phyloP scores from a whole-genome alignment of 1,140 invertebrate genomes.

The Drosophila busckii region DNA sequence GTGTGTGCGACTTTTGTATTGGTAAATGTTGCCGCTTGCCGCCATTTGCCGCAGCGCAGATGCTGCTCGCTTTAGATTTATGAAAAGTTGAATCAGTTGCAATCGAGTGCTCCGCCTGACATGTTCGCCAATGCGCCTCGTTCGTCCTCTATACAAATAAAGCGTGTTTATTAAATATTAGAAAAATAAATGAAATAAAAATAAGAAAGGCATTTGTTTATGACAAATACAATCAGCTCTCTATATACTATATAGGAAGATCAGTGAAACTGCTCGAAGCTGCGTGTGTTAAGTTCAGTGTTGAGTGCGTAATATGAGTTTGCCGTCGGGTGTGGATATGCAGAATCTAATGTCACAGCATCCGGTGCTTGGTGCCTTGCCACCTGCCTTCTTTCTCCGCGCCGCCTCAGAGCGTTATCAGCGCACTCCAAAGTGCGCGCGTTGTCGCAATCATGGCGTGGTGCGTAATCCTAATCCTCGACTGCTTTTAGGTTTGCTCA shows the following conservation, averaged over 20 bases:
- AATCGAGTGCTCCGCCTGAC: slow-evolving; percentile 69
- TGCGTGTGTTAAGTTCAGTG: slow-evolving; percentile 12
- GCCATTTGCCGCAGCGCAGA: slow-evolving; percentile 47
- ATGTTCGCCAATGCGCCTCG: slow-evolving; percentile 58
- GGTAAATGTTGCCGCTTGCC: slow-evolving; percentile 76
- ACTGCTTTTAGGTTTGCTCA: background rate
- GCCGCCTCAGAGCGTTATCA: slow-evolving; percentile 94
- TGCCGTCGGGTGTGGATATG: slow-evolving; percentile 89
- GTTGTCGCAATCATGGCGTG: slow-evolving; percentile 98
- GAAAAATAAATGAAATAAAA: slow-evolving; percentile 6
- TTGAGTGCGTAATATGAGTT: slow-evolving; percentile 82
- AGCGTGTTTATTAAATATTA: too few relatives aligned
- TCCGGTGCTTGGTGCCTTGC: slow-evolving; percentile 88
- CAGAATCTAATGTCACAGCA: slow-evolving; percentile 90
- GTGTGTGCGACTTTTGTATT: slow-evolving; percentile 60
- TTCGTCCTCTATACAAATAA: slow-evolving; percentile 2
- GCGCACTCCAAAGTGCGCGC: slow-evolving; percentile 98
- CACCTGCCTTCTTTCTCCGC: slow-evolving; percentile 90
- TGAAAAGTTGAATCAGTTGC: slow-evolving; percentile 78
- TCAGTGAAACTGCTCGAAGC: background rate
- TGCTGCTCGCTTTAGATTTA: slow-evolving; percentile 37
- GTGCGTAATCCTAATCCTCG: slow-evolving; percentile 80
- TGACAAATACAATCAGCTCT: slow-evolving; percentile 1
- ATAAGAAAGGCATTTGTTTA: slow-evolving; percentile 16
- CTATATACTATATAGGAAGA: background rate